A percentile compares a stretch with the other conserved stretches of the same genome.
phyloP scores from a whole-genome alignment of 2,113 vertebrate species.

The Stercorarius parasiticus region DNA sequence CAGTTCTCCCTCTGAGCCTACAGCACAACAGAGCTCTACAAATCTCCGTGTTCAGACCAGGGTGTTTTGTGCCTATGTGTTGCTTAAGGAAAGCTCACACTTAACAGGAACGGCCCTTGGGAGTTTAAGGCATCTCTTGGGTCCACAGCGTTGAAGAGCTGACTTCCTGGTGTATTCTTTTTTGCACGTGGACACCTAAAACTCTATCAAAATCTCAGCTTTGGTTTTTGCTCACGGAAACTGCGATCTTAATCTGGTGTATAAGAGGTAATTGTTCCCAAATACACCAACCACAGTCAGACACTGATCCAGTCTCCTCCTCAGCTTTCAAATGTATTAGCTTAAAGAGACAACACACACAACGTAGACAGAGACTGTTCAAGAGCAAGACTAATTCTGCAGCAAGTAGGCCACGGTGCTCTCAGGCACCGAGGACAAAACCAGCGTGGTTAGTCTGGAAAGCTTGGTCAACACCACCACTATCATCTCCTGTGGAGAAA shows the following conservation, averaged over 20 bases:
- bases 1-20: neutral
- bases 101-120: neutral
- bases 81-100: neutral
- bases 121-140: neutral
- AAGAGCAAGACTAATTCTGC: neutral
- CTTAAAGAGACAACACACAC: neutral
- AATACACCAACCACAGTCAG: neutral
- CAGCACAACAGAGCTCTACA: neutral
- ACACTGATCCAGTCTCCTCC: neutral
- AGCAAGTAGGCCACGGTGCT: neutral
- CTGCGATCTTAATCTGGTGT: neutral
- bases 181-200: neutral
- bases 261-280: neutral
- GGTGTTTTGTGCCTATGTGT: rapidly evolving
- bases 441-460: neutral
- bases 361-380: neutral
- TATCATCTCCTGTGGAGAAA: neutral
- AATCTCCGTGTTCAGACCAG: neutral
- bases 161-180: neutral
- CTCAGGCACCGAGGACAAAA: neutral
- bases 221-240: neutral
- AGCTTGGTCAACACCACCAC: neutral
- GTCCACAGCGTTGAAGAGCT: neutral
- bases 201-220: neutral
- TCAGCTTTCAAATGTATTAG: neutral